Base-by-base conservation (phyloP, 2,797 vertebrate species). In the Tympanoctomys barrerae region DNA sequence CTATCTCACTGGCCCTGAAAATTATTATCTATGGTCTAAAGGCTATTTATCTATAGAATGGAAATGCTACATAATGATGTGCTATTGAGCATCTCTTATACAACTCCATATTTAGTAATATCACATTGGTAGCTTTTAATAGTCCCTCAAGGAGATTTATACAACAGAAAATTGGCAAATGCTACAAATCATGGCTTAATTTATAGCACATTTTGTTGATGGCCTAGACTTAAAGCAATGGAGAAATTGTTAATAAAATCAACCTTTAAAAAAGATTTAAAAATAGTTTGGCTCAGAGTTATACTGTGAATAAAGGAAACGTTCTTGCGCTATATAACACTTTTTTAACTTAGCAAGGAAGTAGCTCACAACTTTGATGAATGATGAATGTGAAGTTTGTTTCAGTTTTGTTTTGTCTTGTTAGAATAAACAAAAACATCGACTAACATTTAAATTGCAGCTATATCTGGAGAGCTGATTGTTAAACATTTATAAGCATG, bases 291-390 rank as follows among this genome's bases (percentile, higher is more conserved):
- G 42, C 64, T 57, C 54, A 57, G 14, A 39, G 22, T 82, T 68
- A 80, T 28, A 28, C 86, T 81, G n/a, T 28, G 13, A 90, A 57
- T 88, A 90, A 70, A 95, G 62, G 57, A 89, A 96, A 71, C 36
- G 64, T n/a, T 80, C 33, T 78, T 64, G 46, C 16, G 10, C 13
- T 36, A 62, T 62, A 91, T 14, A 64, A 80, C 87, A 87, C 36
- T 19, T 62, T 52, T 89, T 42, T 64, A 52, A 0, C 22, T 77
- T 59, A 54, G n/a, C 68, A 49, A 66, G 82, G 52, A 64, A 36
- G 18, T 19, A 78, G 33, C 28, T 83, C 52, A 80, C 8, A 68
- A 39, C 36, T n/a, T 5, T 83, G 84, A 62, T 10, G 39, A 96
- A 79, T 6, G 18, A 62, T 10, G 39, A 96, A 79, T 6, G 18